Base-by-base conservation (phyloP, 2,113 vertebrate genomes). In the Cyprinodon variegatus region DNA sequence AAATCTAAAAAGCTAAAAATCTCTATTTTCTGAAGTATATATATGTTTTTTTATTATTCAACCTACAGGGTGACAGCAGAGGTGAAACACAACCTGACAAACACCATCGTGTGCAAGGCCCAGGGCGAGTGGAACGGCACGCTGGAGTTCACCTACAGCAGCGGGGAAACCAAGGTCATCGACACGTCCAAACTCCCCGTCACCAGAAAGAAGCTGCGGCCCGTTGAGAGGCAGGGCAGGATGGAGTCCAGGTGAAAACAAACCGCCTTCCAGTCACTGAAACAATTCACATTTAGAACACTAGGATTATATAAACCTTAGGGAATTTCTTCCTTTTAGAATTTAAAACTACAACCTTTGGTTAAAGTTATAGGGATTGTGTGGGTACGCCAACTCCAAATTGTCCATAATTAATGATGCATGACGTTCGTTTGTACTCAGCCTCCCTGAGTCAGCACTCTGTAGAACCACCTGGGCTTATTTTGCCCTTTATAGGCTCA, bases 41-140 rank as follows among this genome's bases (percentile, higher is more conserved):
- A 29, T 29, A 29, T 29, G 1, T 29, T 1, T 1, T 0, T 57
- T 2, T 78, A 3, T 66, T 12, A 78, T 43, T 60, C 29, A 5
- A 8, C 0, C 4, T 22, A n/a, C 68, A 99, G 98, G 92, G 96
- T 99, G 72, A 97, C 96, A 0, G 97, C 97, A 0, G 98, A 99
- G 87, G 96, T 98, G 74, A 98, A 97, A 86, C 96, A 99, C 92
- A 96, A 95, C 70, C 95, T 95, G 0, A 98, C 96, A 0, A 96
- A 94, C 90, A 96, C 96, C 79, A 95, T 98, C 0, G 95, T 99
- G 0, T 98, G 96, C 82, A 98, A 96, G 89, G 97, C 96, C 0
- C 97, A 99, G 66, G 97, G 98, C 36, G 96, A 99, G 15, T 99
- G 98, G 98, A 98, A 98, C 0, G 97, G 98, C 3, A 94, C 89